These are phyloP conservation scores for Biston betularia DNA, from an alignment of 2,888 invertebrate species.

Conservation along the genomic window DNA sequence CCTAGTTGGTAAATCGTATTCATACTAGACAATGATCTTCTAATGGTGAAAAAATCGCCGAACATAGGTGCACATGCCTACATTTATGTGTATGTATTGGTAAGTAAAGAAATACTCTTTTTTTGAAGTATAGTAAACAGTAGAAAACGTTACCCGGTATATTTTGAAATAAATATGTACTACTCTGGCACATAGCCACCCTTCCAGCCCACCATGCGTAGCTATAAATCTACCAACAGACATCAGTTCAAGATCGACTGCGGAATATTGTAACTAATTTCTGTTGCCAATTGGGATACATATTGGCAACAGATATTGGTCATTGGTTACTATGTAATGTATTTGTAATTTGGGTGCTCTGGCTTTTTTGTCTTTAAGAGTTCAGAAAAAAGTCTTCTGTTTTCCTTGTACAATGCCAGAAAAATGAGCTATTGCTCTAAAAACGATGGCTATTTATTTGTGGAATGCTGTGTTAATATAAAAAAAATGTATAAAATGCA, in stretches of 20 bases:
- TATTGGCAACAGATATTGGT: not conserved
- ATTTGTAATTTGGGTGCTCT: not conserved
- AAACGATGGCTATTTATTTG: slow-evolving; percentile 8
- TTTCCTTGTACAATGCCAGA: slow-evolving; percentile 16
- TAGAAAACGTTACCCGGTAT: not conserved
- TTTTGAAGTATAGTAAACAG: not conserved
- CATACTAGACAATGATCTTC: slow-evolving; percentile 2
- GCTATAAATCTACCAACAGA: not conserved
- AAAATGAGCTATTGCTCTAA: slow-evolving; percentile 24
- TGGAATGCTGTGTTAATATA: slow-evolving; percentile 18
- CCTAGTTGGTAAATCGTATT: slow-evolving; percentile 7
- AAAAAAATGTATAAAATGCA: slow-evolving; percentile 10
- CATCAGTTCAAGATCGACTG: not conserved
- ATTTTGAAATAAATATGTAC: too few relatives aligned
- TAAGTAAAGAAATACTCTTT: not conserved
- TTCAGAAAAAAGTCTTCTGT: not conserved
- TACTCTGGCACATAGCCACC: too few relatives aligned
- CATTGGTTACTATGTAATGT: not conserved
- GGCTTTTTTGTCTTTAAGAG: not conserved
- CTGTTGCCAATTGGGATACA: too few relatives aligned
- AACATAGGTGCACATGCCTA: not conserved
- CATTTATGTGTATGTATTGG: not conserved
- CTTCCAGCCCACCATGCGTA: not conserved
- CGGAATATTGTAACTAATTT: too few relatives aligned
- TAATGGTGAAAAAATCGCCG: not conserved